Evolutionary conservation across 2,113 vertebrate species (phyloP).

Genomic region (Dasypus novemcinctus): DNA sequence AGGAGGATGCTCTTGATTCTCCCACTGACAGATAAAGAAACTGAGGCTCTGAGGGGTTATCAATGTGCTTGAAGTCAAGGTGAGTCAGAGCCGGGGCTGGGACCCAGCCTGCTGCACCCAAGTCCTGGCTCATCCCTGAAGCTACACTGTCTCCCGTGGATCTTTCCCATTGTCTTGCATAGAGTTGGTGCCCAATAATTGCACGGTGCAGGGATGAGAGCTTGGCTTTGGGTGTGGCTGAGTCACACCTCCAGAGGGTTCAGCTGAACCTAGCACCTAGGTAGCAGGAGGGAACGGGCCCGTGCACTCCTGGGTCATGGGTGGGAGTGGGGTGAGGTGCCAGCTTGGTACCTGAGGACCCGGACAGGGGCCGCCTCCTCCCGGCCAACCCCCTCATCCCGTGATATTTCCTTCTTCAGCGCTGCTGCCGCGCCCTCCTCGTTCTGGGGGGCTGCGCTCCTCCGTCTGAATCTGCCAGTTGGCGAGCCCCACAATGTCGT

Average conservation of each 20-base stretch:
- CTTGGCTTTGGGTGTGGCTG: background rate
- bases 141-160: fast-evolving
- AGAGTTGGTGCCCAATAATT: fast-evolving
- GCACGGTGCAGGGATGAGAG: no score
- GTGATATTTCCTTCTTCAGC: background rate
- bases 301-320: background rate
- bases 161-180: no score
- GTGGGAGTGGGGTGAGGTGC: fast-evolving
- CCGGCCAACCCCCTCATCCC: fast-evolving
- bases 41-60: background rate
- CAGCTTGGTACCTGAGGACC: background rate
- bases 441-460: conserved; percentile 48
- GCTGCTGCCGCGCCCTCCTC: background rate
- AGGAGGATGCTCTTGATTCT: fast-evolving
- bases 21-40: background rate
- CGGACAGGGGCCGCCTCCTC: background rate
- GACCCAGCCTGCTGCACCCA: background rate
- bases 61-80: background rate
- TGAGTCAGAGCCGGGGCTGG: background rate
- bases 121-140: background rate
- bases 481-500: conserved; percentile 81
- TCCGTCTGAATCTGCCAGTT: conserved; percentile 54
- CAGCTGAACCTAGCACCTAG: background rate
- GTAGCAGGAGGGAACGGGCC: background rate
- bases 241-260: background rate